A percentile compares a stretch with the other conserved stretches of the same genome.
phyloP scores from a whole-genome alignment of 2,113 vertebrate genomes.

The Rhagologus leucostigma region DNA sequence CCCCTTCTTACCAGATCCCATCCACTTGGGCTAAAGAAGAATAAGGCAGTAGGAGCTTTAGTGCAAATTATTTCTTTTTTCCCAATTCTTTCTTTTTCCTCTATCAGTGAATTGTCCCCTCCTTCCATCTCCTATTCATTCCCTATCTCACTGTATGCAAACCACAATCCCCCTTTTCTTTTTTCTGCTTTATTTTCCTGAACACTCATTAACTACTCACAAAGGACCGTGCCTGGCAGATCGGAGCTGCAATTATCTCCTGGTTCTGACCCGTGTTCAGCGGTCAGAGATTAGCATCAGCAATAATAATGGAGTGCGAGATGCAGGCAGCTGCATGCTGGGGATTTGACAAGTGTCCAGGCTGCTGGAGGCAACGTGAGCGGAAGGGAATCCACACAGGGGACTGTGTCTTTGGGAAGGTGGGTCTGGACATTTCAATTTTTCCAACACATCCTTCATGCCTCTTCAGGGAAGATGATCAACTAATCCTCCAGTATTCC shows the following conservation, averaged over 20 bases:
- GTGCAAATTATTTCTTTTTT: constrained; percentile 27
- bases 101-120: constrained; percentile 43
- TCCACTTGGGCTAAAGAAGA: background rate
- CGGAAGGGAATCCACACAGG: background rate
- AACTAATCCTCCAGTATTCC: background rate
- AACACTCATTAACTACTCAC: constrained; percentile 71
- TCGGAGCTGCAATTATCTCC: constrained; percentile 68
- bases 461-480: background rate
- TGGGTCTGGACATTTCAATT: background rate
- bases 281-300: constrained; percentile 66
- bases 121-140: constrained; percentile 47
- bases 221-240: constrained; percentile 65
- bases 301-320: constrained; percentile 43
- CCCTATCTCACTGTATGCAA: constrained; percentile 67
- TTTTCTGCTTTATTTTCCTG: constrained; percentile 67
- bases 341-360: constrained; percentile 49
- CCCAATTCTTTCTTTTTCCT: constrained; percentile 31
- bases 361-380: background rate
- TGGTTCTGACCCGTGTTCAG: constrained; percentile 65
- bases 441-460: background rate
- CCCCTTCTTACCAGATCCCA: background rate
- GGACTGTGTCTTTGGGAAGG: background rate
- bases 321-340: constrained; percentile 33
- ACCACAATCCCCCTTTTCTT: constrained; percentile 63
- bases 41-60: background rate